Base-by-base conservation (phyloP, 1,140 invertebrate species). In the Lasioglossum baleicum region DNA sequence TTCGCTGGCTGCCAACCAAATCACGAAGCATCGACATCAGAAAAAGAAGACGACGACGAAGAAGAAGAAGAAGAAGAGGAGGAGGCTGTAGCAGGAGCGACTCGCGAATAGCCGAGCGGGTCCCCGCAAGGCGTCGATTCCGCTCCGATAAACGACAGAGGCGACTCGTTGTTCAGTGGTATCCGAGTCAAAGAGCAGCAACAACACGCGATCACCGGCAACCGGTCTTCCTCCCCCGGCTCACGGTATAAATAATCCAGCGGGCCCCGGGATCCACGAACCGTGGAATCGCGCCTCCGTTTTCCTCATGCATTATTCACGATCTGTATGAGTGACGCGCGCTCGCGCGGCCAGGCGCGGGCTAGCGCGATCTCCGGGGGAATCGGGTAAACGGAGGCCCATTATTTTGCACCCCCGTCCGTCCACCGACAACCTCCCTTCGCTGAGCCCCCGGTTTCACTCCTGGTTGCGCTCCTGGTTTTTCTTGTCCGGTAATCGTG, bases 231-330 rank as follows among this genome's bases (percentile, higher is more conserved):
- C 63, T 11, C 65, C 20, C 65, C 26, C 48, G 22, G 15, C 31
- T 11, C 35, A 4, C 35, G 60, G 68, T 64, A 78, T 78, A 78
- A 78, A 78, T 78, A 78, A 78, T 78, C 76, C 31, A 56, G n/a
- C 64, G 15, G 42, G 31, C 31, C 15, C 42, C 40, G 48, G 76
- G 64, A 72, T 72, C 40, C 44, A 65, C 68, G 42, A 56, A 78
- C 53, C 56, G 68, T 17, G 20, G 61, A 75, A 64, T 65, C 64
- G 66, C 66, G 44, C 22, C 63, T 58, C 70, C 53, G 71, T 80
- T 80, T 80, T 80, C 74, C 77, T 80, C 71, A 80, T 80, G 71
- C 31, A 74, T 80, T 74, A 80, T 80, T 80, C 77, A 80, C 15
- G 63, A 74, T 40, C 71, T 51, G 64, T 80, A 80, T 80, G 77